phyloP scores from a whole-genome alignment of 2,113 vertebrate genomes.

The Glaucidium brasilianum region DNA sequence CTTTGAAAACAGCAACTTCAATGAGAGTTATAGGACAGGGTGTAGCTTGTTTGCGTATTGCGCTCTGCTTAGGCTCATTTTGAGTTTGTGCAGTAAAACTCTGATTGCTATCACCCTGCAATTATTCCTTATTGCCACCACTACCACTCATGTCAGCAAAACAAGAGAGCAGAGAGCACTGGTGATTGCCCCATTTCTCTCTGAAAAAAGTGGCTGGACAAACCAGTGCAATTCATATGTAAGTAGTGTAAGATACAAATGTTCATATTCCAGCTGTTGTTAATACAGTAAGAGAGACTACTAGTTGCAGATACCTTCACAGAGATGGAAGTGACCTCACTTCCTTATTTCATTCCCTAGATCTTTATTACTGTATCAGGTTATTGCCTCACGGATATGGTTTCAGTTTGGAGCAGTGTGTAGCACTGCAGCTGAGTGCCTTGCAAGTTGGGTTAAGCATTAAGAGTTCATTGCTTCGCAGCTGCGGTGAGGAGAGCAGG shows the following conservation, averaged over 20 bases:
- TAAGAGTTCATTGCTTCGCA: background rate
- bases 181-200: background rate
- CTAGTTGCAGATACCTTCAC: background rate
- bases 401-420: background rate
- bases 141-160: background rate
- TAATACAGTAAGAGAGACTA: background rate
- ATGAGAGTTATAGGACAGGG: background rate
- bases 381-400: background rate
- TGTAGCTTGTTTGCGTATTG: background rate
- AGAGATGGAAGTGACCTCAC: background rate
- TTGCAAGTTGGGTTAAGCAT: background rate
- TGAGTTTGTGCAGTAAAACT: background rate
- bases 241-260: background rate
- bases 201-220: background rate
- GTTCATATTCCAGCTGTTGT: background rate
- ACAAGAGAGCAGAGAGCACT: background rate
- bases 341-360: slow-evolving; percentile 12
- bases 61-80: background rate
- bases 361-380: background rate
- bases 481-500: background rate
- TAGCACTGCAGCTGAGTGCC: background rate
- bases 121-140: background rate
- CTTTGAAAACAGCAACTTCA: background rate
- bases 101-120: background rate
- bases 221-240: background rate